Evolutionary conservation across 2,888 invertebrate species (phyloP).

Genomic region (Aphodius granarius): DNA sequence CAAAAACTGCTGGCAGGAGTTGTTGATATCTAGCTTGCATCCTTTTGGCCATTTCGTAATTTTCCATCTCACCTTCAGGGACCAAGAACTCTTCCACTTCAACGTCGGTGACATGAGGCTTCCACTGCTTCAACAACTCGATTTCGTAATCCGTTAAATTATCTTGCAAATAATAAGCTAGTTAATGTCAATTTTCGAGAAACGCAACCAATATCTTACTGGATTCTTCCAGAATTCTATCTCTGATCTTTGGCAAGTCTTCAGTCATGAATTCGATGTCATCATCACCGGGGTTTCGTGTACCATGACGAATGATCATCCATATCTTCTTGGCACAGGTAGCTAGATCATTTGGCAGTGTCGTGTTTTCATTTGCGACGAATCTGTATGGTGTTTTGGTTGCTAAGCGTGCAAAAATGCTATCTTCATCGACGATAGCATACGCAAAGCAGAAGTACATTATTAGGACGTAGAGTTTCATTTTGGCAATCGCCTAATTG

Average conservation of each 20-base stretch:
- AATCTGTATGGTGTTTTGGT: slow-evolving; percentile 76
- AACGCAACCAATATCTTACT: slow-evolving; percentile 11
- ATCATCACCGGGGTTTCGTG: slow-evolving; percentile 65
- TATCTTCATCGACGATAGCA: slow-evolving; percentile 17
- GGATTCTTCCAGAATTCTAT: slow-evolving; percentile 57
- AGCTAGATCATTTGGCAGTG: slow-evolving; percentile 14
- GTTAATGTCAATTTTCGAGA: background rate
- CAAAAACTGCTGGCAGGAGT: slow-evolving; percentile 62
- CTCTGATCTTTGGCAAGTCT: slow-evolving; percentile 56
- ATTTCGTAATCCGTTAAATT: slow-evolving; percentile 33
- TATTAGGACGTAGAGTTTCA: background rate
- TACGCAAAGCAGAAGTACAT: background rate
- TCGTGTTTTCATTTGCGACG: slow-evolving; percentile 62
- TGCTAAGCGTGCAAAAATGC: slow-evolving; percentile 57
- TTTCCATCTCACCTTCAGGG: slow-evolving; percentile 71
- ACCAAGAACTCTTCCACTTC: slow-evolving; percentile 63
- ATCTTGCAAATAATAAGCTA: slow-evolving; percentile 9
- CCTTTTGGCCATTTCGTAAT: slow-evolving; percentile 68
- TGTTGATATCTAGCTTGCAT: slow-evolving; percentile 69
- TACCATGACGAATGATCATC: slow-evolving; percentile 77
- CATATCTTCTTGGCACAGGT: slow-evolving; percentile 61
- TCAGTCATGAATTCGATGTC: slow-evolving; percentile 51
- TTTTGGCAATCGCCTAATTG: background rate
- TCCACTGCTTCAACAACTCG: slow-evolving; percentile 62
- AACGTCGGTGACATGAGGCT: slow-evolving; percentile 51